A percentile compares a stretch with the other conserved stretches of the same genome.
Conservation (phyloP, 2,113 vertebrate species). For the Sisor rabdophorus region DNA sequence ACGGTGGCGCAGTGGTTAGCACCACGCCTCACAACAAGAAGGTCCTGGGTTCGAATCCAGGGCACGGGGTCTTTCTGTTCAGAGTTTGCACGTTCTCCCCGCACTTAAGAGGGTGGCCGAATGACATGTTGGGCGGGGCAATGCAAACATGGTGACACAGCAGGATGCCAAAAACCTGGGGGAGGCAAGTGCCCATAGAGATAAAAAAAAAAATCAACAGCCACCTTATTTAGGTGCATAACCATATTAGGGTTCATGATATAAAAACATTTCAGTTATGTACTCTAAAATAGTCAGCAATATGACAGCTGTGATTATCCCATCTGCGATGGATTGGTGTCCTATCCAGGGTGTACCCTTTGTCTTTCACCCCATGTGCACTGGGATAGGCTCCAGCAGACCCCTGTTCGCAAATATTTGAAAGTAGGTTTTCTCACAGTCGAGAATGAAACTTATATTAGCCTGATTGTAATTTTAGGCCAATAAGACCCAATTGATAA, state of each 20-base stretch:
- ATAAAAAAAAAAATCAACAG: too few species aligned
- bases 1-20: too few species aligned
- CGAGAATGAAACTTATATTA: neutral
- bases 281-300: conserved; percentile 13
- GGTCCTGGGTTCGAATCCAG: too few species aligned
- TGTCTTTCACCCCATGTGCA: too few species aligned
- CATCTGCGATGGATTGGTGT: neutral
- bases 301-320: conserved; percentile 26
- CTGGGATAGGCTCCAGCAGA: conserved; percentile 1
- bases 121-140: too few species aligned
- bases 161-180: too few species aligned
- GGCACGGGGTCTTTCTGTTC: accelerated
- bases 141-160: too few species aligned
- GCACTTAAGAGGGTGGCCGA: too few species aligned
- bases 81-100: too few species aligned
- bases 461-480: neutral
- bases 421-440: neutral
- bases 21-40: too few species aligned
- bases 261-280: conserved; percentile 9
- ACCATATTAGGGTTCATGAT: conserved; percentile 7
- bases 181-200: too few species aligned
- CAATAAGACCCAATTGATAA: conserved; percentile 25
- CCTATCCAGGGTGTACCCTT: neutral
- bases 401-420: neutral
- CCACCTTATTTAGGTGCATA: conserved; percentile 8